Conservation (phyloP, 2,113 vertebrate genomes). For the Bettongia penicillata region DNA sequence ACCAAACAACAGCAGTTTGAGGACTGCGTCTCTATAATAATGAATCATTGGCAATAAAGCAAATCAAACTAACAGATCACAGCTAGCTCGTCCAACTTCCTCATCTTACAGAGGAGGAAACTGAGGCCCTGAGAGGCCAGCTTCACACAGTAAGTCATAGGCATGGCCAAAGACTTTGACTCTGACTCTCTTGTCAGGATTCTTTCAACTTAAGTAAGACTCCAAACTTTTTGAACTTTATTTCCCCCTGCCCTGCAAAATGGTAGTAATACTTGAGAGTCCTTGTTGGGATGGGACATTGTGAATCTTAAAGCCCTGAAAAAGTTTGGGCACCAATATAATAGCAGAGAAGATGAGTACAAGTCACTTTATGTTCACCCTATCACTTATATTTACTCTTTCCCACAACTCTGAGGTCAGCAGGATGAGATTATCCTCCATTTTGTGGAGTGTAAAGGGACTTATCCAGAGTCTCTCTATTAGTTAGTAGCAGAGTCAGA, state of each 20-base stretch:
- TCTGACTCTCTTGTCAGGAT: neutral
- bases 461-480: too few species aligned
- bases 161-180: neutral
- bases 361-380: neutral
- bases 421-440: neutral
- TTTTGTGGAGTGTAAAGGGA: too few species aligned
- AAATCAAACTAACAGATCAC: neutral
- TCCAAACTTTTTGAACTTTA: neutral
- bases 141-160: too few species aligned
- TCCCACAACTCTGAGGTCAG: neutral
- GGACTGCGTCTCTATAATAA: neutral
- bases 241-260: neutral
- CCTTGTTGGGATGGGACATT: neutral
- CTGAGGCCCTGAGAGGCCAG: neutral
- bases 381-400: neutral
- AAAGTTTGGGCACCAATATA: neutral
- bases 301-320: neutral
- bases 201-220: neutral
- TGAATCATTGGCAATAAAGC: neutral
- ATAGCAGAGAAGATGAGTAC: neutral
- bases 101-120: neutral
- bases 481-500: too few species aligned
- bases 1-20: too few species aligned
- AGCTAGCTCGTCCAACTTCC: neutral
- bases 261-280: neutral